A percentile compares a stretch with the other conserved stretches of the same genome.
Conservation (phyloP, 1,140 invertebrate genomes). For the Cheumatopsyche charites region DNA sequence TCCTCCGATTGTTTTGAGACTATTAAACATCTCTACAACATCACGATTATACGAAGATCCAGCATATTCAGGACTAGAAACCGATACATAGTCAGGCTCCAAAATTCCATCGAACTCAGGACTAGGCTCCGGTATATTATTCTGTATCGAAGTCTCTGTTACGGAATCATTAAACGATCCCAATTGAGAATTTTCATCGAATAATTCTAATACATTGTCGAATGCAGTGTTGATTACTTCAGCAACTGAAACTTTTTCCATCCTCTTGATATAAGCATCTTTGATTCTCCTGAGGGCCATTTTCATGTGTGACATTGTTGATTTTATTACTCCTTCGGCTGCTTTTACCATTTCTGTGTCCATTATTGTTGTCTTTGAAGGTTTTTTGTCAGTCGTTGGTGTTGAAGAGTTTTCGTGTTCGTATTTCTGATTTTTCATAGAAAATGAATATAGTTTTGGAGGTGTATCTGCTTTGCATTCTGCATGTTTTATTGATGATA, state of each 20-base stretch:
- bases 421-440: too few relatives aligned
- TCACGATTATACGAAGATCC: not conserved
- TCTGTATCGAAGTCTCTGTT: too few relatives aligned
- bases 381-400: not conserved
- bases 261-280: not conserved
- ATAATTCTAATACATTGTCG: not conserved
- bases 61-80: not conserved
- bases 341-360: not conserved
- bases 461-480: not conserved
- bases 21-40: not conserved
- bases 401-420: not conserved
- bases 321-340: not conserved
- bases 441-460: too few relatives aligned
- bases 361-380: not conserved
- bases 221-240: not conserved
- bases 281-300: not conserved
- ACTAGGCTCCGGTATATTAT: too few relatives aligned
- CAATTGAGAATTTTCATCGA: not conserved
- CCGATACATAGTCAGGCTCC: too few relatives aligned
- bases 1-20: not conserved
- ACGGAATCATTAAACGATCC: too few relatives aligned
- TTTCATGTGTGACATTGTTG: not conserved
- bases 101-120: too few relatives aligned
- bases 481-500: not conserved
- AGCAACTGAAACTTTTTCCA: not conserved